phyloP scores from a whole-genome alignment of 2,888 invertebrate genomes.

The Tenthredo distinguenda region DNA sequence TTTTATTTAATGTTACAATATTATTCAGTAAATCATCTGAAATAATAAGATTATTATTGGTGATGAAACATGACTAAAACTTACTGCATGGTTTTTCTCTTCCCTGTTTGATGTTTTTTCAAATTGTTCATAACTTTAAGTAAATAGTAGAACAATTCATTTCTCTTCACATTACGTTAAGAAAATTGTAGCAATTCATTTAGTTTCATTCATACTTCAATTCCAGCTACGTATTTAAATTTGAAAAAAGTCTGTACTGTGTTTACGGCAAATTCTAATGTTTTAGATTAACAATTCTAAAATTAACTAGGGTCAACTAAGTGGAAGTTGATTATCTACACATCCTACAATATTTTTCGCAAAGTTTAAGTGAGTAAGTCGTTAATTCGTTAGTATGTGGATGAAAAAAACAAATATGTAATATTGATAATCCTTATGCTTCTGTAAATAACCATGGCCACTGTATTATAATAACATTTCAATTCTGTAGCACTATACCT shows the following conservation, averaged over 20 bases:
- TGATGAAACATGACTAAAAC: not conserved
- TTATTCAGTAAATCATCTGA: not conserved
- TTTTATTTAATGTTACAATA: not conserved
- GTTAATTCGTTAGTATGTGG: constrained; percentile 21
- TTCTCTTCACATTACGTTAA: not conserved
- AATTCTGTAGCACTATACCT: not conserved
- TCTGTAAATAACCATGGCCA: constrained; percentile 24
- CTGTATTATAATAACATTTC: not conserved
- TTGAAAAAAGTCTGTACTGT: not conserved
- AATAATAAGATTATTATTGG: not conserved
- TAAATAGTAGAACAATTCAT: not conserved
- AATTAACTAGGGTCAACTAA: constrained; percentile 28
- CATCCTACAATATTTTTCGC: not conserved
- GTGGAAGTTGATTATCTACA: constrained; percentile 17
- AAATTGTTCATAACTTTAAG: not conserved
- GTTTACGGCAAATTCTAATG: not conserved
- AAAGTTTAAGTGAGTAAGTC: constrained; percentile 33
- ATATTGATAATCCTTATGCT: not conserved
- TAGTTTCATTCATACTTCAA: not conserved
- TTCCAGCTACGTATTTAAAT: not conserved
- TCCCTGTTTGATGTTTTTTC: not conserved
- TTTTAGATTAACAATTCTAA: not conserved
- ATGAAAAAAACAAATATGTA: not conserved
- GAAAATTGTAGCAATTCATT: not conserved
- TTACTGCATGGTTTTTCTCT: not conserved